phyloP scores from a whole-genome alignment of 2,888 invertebrate species.

The Abrostola triplasia region DNA sequence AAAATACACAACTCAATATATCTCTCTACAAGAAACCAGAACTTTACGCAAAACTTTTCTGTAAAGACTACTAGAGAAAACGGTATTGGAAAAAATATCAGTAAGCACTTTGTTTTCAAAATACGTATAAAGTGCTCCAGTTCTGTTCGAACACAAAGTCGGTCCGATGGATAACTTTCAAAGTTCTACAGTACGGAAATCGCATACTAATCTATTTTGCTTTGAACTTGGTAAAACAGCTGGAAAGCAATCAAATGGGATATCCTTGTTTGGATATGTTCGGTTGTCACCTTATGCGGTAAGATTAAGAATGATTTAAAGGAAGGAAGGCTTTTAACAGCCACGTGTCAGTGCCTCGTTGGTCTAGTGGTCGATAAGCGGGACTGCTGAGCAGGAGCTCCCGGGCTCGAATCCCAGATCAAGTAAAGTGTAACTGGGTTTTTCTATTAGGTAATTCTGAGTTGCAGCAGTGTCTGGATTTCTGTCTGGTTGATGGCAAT shows the following conservation, averaged over 20 bases:
- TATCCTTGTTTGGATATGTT: not conserved
- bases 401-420: too few species aligned
- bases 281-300: too few species aligned
- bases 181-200: slow-evolving; percentile 9
- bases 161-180: slow-evolving; percentile 10
- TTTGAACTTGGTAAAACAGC: not conserved
- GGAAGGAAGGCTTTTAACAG: too few species aligned
- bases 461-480: too few species aligned
- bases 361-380: too few species aligned
- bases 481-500: too few species aligned
- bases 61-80: slow-evolving; percentile 24
- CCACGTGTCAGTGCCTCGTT: too few species aligned
- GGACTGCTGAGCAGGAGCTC: too few species aligned
- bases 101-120: slow-evolving; percentile 20
- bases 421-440: too few species aligned
- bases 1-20: not conserved
- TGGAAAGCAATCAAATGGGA: not conserved
- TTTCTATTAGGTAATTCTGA: too few species aligned
- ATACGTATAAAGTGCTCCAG: slow-evolving; percentile 12
- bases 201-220: slow-evolving; percentile 16
- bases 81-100: slow-evolving; percentile 33
- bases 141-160: slow-evolving; percentile 9
- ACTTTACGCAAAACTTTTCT: slow-evolving; percentile 24
- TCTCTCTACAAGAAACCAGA: not conserved
- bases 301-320: too few species aligned